Base-by-base conservation (phyloP, 2,113 vertebrate species). In the Leptobrachium leishanense region DNA sequence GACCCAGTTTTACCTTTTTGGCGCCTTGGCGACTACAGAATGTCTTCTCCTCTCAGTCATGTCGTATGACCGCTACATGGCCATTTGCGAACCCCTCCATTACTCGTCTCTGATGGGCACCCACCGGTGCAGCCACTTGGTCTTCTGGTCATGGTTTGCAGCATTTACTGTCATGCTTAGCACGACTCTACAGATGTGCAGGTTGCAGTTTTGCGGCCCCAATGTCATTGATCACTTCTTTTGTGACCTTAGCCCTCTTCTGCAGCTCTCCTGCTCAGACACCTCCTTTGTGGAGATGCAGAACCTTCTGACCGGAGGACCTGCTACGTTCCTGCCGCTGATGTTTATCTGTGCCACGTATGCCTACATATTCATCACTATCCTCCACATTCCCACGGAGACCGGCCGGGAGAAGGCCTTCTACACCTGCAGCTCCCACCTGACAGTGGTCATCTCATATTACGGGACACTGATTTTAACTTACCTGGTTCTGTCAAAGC, bases 371-470 rank as follows among this genome's bases (percentile, higher is more conserved):
- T 57, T 57, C 13, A 46, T 53, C 0, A 54, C 1, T 3, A 75
- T 88, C 43, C 15, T 85, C 2, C 79, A 76, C 46, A 1, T 84
- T 4, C 74, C 82, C 0, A 77, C 83, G 40, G n/a, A 57, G 10
- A 73, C 8, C 50, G 82, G 87, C 1, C 81, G 62, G 40, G 2
- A n/a, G 43, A 69, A 69, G 44, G 67, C 67, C 42, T 69, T 69
- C 40, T 69, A 69, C n/a, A 69, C 73, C 31, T 75, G 73, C 31
- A 64, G 57, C 7, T 75, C 73, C 6, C 73, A 79, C 40, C 46
- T 79, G 7, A 41, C 66, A 12, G 77, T 79, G 42, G 77, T 79
- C 39, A 66, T 39, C n/a, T 65, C 10, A 0, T 79, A 72, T 72
- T 79, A 79, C 40, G 31, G 50, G 2, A 72, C 77, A 2, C 46